These are phyloP conservation scores for Apodemus agrarius DNA, from an alignment of 2,797 vertebrate genomes.

Conservation along the genomic window DNA sequence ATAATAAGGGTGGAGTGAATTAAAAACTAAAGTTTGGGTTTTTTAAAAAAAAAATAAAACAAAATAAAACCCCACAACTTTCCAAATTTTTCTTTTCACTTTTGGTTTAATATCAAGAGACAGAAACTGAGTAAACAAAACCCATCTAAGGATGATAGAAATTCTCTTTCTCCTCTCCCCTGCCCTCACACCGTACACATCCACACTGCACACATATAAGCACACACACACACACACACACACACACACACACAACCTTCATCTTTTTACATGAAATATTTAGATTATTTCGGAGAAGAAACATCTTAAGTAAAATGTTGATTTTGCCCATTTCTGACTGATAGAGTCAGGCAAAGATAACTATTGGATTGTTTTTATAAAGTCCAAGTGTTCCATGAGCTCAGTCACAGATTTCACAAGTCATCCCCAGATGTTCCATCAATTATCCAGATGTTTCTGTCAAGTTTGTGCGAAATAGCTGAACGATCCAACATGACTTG, in stretches of 20 bases:
- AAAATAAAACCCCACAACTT: not conserved
- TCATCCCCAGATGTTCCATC: conserved; percentile 49
- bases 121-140: conserved; percentile 84
- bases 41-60: not conserved
- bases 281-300: not conserved
- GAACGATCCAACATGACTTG: not conserved
- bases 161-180: not conserved
- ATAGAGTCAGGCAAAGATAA: not conserved
- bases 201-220: conserved; percentile 67
- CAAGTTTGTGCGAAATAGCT: conserved; percentile 38
- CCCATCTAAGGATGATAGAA: conserved; percentile 62
- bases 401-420: conserved; percentile 29
- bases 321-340: conserved; percentile 42
- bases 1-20: conserved; percentile 82
- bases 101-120: conserved; percentile 81
- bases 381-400: not conserved
- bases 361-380: conserved; percentile 26
- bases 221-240: conserved; percentile 50
- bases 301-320: conserved; percentile 39
- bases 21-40: conserved; percentile 17
- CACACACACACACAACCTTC: conserved; percentile 54
- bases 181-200: not conserved
- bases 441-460: conserved; percentile 24
- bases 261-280: conserved; percentile 41
- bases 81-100: conserved; percentile 83